These are phyloP conservation scores for Sapayoa aenigma DNA, from an alignment of 2,113 vertebrate species.

Conservation along the genomic window DNA sequence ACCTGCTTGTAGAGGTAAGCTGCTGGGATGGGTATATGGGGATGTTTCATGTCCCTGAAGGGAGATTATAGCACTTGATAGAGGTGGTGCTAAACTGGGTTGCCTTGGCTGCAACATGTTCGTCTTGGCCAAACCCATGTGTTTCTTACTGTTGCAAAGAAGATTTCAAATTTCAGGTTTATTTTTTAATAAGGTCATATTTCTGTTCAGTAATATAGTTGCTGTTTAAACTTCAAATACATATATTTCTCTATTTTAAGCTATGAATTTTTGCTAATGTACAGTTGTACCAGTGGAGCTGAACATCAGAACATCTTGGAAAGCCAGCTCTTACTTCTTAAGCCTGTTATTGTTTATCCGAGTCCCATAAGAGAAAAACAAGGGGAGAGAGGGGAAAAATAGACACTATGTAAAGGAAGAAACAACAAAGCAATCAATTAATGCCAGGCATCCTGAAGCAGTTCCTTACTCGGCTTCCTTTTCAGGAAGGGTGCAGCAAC, in stretches of 20 bases:
- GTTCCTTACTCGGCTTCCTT: neutral
- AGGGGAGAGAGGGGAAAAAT: accelerated
- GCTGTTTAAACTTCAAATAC: neutral
- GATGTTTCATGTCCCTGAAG: neutral
- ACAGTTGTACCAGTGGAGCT: neutral
- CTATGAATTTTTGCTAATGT: neutral
- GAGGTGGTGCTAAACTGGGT: neutral
- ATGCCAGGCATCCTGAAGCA: neutral
- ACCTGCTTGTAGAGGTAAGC: neutral
- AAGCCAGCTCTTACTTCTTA: neutral
- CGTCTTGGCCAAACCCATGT: neutral
- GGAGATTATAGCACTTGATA: neutral
- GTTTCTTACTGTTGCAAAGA: neutral
- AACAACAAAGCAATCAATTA: neutral
- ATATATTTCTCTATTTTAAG: neutral
- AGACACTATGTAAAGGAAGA: neutral
- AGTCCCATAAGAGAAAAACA: neutral
- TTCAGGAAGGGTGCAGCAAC: neutral
- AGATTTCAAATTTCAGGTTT: neutral
- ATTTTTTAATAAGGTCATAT: neutral
- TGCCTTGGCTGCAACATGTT: neutral
- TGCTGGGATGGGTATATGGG: neutral
- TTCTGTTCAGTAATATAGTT: neutral
- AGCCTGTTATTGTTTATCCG: neutral
- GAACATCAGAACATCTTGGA: neutral